A percentile compares a stretch with the other conserved stretches of the same genome.
Conservation (phyloP, 2,888 invertebrate genomes). For the Shargacucullia verbasci region DNA sequence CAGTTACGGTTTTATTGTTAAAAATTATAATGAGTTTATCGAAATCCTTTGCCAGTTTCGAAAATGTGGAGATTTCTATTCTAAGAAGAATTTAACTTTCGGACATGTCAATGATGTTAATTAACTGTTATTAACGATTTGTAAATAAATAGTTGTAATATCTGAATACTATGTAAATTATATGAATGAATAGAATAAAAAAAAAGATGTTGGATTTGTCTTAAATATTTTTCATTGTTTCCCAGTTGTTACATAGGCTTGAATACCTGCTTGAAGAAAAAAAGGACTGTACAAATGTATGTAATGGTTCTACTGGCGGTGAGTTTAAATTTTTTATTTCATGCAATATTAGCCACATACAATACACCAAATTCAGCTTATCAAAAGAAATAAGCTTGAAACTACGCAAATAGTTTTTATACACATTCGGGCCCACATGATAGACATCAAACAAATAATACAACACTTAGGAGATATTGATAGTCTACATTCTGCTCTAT, state of each 20-base stretch:
- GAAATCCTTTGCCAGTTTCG: conserved; percentile 24
- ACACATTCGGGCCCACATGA: conserved; percentile 26
- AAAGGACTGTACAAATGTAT: too few relatives aligned
- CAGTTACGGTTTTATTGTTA: conserved; percentile 31
- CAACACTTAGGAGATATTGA: conserved; percentile 62
- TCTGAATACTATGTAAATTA: conserved; percentile 58
- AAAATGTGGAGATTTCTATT: conserved; percentile 26
- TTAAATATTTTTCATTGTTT: conserved; percentile 42
- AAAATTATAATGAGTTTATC: conserved; percentile 34
- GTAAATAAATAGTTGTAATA: conserved; percentile 67
- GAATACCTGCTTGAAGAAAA: too few relatives aligned
- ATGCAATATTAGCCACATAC: background rate
- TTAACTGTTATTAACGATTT: conserved; percentile 57
- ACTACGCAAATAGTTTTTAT: conserved; percentile 16
- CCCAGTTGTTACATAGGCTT: too few relatives aligned
- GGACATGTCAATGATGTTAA: conserved; percentile 50
- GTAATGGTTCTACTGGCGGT: too few relatives aligned
- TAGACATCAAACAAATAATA: conserved; percentile 61
- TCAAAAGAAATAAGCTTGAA: conserved; percentile 2
- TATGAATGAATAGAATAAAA: conserved; percentile 72
- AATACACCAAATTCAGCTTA: background rate
- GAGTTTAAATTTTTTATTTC: background rate
- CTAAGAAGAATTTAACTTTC: conserved; percentile 44
- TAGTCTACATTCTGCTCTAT: conserved; percentile 54
- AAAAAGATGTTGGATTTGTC: conserved; percentile 73